Conservation (phyloP, 2,888 invertebrate species). For the Diarsia rubi region DNA sequence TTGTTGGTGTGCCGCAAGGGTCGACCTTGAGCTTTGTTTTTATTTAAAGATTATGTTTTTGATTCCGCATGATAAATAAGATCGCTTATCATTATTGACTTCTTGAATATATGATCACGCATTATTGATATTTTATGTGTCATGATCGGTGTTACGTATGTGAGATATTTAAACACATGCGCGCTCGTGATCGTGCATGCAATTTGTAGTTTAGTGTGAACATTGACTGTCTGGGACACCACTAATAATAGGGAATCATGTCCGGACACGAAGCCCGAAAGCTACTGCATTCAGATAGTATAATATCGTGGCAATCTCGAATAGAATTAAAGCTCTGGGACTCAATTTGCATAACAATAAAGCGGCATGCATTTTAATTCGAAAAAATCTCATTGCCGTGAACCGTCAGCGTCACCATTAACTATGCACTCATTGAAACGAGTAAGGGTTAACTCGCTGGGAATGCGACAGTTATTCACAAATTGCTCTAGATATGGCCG, state of each 20-base stretch:
- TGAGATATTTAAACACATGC: slow-evolving; percentile 29
- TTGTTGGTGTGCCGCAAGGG: slow-evolving; percentile 64
- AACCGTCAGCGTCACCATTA: slow-evolving; percentile 59
- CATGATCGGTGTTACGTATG: slow-evolving; percentile 24
- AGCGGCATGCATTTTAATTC: slow-evolving; percentile 77
- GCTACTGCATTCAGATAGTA: slow-evolving; percentile 53
- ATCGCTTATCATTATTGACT: slow-evolving; percentile 24
- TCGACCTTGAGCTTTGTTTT: slow-evolving; percentile 61
- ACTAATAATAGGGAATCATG: slow-evolving; percentile 66
- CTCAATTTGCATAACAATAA: slow-evolving; percentile 78
- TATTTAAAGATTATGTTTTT: slow-evolving; percentile 12
- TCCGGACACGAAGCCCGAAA: slow-evolving; percentile 64
- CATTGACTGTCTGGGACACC: slow-evolving; percentile 45
- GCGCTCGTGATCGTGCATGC: slow-evolving; percentile 72
- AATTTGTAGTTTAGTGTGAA: slow-evolving; percentile 49
- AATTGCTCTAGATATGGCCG: slow-evolving; percentile 81
- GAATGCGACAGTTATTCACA: slow-evolving; percentile 74
- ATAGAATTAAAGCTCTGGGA: slow-evolving; percentile 67
- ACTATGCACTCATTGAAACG: slow-evolving; percentile 76
- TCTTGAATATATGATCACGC: slow-evolving; percentile 25
- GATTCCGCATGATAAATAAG: slow-evolving; percentile 22
- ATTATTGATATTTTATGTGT: slow-evolving; percentile 26
- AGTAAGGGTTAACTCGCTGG: slow-evolving; percentile 71
- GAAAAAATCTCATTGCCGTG: slow-evolving; percentile 71
- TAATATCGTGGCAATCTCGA: slow-evolving; percentile 58